Conservation (phyloP, 2,888 invertebrate genomes). For the Cylloceria caligata region DNA sequence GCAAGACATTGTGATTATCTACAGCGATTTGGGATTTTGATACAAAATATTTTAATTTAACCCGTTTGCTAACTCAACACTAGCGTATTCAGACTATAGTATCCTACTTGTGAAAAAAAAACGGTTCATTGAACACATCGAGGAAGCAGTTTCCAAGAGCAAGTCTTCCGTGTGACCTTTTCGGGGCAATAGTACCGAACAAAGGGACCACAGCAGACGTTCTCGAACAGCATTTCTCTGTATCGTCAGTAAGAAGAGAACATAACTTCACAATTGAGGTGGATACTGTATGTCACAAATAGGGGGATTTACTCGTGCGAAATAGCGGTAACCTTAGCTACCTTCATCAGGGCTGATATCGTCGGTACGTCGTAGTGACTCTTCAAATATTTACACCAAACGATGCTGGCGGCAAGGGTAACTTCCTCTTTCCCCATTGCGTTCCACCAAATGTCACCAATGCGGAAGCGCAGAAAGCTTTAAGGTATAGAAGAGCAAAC, state of each 20-base stretch:
- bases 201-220: background rate
- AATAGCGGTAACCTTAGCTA: constrained; percentile 56
- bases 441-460: constrained; percentile 3
- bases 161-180: background rate
- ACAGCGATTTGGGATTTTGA: background rate
- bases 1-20: background rate
- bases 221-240: background rate
- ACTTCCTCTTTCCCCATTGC: constrained; percentile 5
- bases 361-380: constrained; percentile 73
- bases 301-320: background rate
- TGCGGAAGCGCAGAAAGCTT: constrained; percentile 16
- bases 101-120: too few relatives aligned
- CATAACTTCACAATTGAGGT: background rate
- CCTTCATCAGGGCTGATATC: constrained; percentile 75
- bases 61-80: too few relatives aligned
- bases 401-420: constrained; percentile 71
- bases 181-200: background rate
- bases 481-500: background rate
- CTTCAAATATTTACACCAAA: constrained; percentile 78
- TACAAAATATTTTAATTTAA: background rate
- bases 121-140: background rate
- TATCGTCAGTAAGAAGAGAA: background rate
- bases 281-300: background rate
- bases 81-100: too few relatives aligned
- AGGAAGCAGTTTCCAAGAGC: background rate